Conservation (phyloP, 1,140 invertebrate species). For the Oncopeltus fasciatus region DNA sequence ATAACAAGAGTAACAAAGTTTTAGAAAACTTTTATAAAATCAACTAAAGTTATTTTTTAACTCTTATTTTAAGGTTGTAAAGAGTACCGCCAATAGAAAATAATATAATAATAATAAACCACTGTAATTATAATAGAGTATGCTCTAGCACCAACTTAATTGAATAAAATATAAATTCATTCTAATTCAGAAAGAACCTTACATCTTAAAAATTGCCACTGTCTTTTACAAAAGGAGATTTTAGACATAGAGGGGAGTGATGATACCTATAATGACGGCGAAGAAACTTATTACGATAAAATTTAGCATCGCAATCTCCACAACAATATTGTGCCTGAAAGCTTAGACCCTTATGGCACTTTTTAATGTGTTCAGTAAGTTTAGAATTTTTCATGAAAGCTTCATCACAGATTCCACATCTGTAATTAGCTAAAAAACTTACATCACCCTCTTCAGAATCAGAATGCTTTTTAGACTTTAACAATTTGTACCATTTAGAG, state of each 20-base stretch:
- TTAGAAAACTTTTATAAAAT: no score
- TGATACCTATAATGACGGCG: slow-evolving; percentile 25
- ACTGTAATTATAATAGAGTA: no score
- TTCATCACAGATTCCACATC: slow-evolving; percentile 25
- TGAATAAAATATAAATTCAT: no score
- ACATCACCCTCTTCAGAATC: slow-evolving; percentile 4
- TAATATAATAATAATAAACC: no score
- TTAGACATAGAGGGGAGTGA: slow-evolving; percentile 25
- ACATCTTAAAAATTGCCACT: not conserved
- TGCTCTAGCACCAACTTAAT: no score
- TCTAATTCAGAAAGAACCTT: no score
- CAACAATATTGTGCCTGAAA: slow-evolving; percentile 25
- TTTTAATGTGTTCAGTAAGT: slow-evolving; percentile 23
- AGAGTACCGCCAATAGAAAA: no score
- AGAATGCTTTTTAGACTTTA: not conserved
- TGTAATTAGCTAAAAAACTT: slow-evolving; percentile 18
- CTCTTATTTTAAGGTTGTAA: no score
- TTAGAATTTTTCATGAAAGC: slow-evolving; percentile 23
- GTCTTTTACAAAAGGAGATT: slow-evolving; percentile 9
- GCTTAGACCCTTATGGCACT: slow-evolving; percentile 21
- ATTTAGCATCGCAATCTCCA: slow-evolving; percentile 27
- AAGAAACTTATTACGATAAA: slow-evolving; percentile 26
- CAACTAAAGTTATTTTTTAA: no score
- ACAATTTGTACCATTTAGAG: slow-evolving; percentile 6
- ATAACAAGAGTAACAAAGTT: no score